Evolutionary conservation across 2,797 vertebrate genomes (phyloP).

Genomic region (Monodelphis domestica): DNA sequence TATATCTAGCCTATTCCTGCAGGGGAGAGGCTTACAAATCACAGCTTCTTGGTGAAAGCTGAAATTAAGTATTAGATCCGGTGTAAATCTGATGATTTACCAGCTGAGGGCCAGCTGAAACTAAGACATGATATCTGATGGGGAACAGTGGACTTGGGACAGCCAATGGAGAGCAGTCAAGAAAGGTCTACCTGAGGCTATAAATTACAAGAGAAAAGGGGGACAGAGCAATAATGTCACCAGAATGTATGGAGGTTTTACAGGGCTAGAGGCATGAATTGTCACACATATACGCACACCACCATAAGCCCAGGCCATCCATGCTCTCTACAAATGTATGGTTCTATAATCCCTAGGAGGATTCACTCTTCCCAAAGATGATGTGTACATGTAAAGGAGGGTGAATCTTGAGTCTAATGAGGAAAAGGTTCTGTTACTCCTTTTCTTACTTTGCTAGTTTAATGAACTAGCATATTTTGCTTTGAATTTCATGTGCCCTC

Average conservation of each 20-base stretch:
- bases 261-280: not conserved
- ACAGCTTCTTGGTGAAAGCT: not conserved
- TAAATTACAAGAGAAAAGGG: not conserved
- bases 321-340: too few species aligned
- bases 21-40: not conserved
- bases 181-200: not conserved
- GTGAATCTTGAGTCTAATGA: too few species aligned
- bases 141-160: not conserved
- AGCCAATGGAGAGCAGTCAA: not conserved
- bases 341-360: not conserved
- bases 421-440: not conserved
- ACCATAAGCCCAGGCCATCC: too few species aligned
- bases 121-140: too few species aligned
- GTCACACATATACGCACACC: too few species aligned
- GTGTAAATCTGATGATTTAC: not conserved
- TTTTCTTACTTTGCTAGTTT: not conserved
- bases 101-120: not conserved
- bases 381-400: too few species aligned
- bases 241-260: not conserved
- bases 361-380: not conserved
- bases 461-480: not conserved
- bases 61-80: not conserved
- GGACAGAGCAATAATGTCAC: too few species aligned
- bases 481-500: not conserved
- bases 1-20: not conserved